Conservation (phyloP, 2,888 invertebrate species). For the Tuta absoluta region DNA sequence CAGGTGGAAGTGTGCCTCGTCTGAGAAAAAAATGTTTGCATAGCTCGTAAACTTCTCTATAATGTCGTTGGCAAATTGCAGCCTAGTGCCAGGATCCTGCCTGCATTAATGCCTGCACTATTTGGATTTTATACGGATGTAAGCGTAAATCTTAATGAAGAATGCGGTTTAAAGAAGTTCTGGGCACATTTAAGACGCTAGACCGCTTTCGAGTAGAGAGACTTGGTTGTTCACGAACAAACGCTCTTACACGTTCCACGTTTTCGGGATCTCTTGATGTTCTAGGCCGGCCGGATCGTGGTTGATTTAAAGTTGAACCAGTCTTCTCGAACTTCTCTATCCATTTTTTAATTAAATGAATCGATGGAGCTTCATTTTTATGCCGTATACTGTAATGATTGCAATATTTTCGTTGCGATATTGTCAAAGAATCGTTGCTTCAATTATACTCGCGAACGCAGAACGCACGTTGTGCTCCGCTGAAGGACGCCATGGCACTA, state of each 20-base stretch:
- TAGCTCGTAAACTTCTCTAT: slow-evolving; percentile 34
- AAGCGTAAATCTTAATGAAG: slow-evolving; percentile 34
- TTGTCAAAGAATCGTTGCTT: not conserved
- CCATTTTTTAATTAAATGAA: slow-evolving; percentile 26
- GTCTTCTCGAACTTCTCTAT: slow-evolving; percentile 29
- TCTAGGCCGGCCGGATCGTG: slow-evolving; percentile 23
- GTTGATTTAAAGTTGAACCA: slow-evolving; percentile 28
- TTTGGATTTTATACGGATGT: slow-evolving; percentile 34
- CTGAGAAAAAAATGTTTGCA: slow-evolving; percentile 34
- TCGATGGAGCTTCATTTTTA: slow-evolving; percentile 13
- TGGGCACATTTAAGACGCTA: slow-evolving; percentile 30
- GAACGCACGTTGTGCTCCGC: not conserved
- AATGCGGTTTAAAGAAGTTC: slow-evolving; percentile 36
- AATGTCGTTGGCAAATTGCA: slow-evolving; percentile 34
- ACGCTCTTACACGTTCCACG: slow-evolving; percentile 31
- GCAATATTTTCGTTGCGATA: slow-evolving; percentile 9
- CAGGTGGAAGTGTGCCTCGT: slow-evolving; percentile 49
- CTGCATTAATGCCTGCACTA: slow-evolving; percentile 37
- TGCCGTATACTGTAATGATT: not conserved
- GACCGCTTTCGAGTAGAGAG: slow-evolving; percentile 27
- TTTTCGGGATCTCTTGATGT: slow-evolving; percentile 24
- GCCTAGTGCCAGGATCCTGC: slow-evolving; percentile 33
- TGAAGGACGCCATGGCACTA: slow-evolving; percentile 32
- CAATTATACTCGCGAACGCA: no score
- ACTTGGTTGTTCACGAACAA: slow-evolving; percentile 34